Conservation (phyloP, 2,113 vertebrate genomes). For the Daboia siamensis region DNA sequence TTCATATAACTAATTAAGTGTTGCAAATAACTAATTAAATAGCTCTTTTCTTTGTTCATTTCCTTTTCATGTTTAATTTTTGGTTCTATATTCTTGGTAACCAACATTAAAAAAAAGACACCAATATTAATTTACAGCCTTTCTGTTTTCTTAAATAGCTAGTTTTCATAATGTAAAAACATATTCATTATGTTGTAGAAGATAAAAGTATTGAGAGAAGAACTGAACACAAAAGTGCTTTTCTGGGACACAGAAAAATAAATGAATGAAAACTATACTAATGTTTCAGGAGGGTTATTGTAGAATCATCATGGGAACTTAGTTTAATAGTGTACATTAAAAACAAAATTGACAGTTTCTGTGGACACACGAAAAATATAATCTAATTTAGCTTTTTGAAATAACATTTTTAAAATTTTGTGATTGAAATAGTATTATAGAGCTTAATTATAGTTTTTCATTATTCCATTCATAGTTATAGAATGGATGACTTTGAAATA, state of each 20-base stretch:
- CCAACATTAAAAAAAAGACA: background rate
- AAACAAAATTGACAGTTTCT: background rate
- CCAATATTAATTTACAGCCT: background rate
- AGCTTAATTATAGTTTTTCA: background rate
- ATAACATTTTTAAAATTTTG: background rate
- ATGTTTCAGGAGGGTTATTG: background rate
- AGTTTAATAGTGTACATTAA: background rate
- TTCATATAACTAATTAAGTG: background rate
- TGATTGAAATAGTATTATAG: background rate
- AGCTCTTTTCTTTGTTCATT: background rate
- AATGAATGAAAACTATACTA: background rate
- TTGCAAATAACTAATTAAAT: background rate
- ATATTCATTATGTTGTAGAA: background rate
- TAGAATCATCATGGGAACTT: background rate
- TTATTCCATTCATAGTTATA: background rate
- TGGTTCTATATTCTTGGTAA: background rate
- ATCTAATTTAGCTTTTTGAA: background rate
- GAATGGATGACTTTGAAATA: background rate
- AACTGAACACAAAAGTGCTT: background rate
- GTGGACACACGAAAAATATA: background rate
- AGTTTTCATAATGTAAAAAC: background rate
- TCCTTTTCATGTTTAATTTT: background rate
- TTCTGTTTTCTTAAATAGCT: background rate
- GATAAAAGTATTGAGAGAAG: background rate
- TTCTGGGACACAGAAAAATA: background rate